Base-by-base conservation (phyloP, 1,140 invertebrate species). In the Lysiphlebus fabarum region DNA sequence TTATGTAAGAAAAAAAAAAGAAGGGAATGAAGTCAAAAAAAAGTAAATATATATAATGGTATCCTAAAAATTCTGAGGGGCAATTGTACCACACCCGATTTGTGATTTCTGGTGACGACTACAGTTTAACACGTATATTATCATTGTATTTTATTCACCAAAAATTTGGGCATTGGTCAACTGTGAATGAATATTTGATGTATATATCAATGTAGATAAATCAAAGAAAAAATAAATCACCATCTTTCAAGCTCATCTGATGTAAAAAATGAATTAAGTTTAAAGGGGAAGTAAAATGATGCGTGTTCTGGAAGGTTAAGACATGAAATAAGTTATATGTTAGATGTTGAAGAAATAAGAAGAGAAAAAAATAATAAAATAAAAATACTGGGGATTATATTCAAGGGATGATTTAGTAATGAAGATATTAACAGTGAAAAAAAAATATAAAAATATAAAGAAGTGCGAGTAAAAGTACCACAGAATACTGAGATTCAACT, bases 401-500 rank as follows among this genome's bases (percentile, higher is more conserved):
- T 66, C 62, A 54, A 69, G 69, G 70, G 68, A 77, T 77, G 75
- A 77, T 77, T 77, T 77, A 76, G 74, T 77, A 77, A 77, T 76
- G 74, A 76, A 77, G 75, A 77, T 77, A 77, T 77, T 77, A 77
- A 76, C 75, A 70, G 72, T 71, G 17, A 26, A 26, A 63, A 70
- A 50, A n/a, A n/a, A n/a, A n/a, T n/a, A n/a, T n/a, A n/a, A n/a
- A n/a, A n/a, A n/a, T n/a, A n/a, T n/a, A n/a, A n/a, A 45, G 34
- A 62, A 76, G 69, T 71, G 74, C 68, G 71, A 50, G 63, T 74
- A 69, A 73, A 73, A 68, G 71, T 71, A 72, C 74, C 73, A 71
- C 72, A 65, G 75, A 77, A 77, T 76, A 77, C 75, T 70, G 75
- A 77, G 75, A 77, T 77, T 77, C 74, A 76, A 76, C 74, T 77